phyloP scores from a whole-genome alignment of 2,888 invertebrate species.

The Pherbina coryleti region DNA sequence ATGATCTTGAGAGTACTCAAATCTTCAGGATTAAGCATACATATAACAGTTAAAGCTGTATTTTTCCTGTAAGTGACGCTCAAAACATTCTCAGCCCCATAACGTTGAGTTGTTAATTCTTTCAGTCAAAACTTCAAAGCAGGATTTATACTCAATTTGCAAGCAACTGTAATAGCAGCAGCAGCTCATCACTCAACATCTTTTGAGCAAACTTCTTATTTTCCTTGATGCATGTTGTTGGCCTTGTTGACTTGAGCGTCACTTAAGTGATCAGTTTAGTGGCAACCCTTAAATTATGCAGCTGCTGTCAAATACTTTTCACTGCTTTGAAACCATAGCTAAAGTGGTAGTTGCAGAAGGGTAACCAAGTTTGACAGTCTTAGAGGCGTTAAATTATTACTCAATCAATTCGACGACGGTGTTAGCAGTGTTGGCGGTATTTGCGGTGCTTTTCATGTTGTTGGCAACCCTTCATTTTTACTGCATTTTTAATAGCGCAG shows the following conservation, averaged over 20 bases:
- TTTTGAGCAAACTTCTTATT: neutral
- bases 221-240: neutral
- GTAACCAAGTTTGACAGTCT: neutral
- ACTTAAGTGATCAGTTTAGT: neutral
- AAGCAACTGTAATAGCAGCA: neutral
- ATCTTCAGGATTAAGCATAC: too few species aligned
- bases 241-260: neutral
- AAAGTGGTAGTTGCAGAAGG: neutral
- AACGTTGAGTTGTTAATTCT: too few species aligned
- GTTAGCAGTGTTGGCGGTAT: neutral
- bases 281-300: conserved; percentile 6
- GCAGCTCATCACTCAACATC: neutral
- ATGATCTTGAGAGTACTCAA: too few species aligned
- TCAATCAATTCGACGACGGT: neutral
- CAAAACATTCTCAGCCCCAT: too few species aligned
- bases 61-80: too few species aligned
- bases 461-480: neutral
- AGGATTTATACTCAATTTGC: neutral
- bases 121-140: neutral
- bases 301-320: conserved; percentile 1
- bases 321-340: too few species aligned
- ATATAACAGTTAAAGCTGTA: too few species aligned
- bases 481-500: neutral
- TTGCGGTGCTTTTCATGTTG: neutral
- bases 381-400: conserved; percentile 5